phyloP scores from a whole-genome alignment of 2,888 invertebrate species.

The Andricus quercusramuli region DNA sequence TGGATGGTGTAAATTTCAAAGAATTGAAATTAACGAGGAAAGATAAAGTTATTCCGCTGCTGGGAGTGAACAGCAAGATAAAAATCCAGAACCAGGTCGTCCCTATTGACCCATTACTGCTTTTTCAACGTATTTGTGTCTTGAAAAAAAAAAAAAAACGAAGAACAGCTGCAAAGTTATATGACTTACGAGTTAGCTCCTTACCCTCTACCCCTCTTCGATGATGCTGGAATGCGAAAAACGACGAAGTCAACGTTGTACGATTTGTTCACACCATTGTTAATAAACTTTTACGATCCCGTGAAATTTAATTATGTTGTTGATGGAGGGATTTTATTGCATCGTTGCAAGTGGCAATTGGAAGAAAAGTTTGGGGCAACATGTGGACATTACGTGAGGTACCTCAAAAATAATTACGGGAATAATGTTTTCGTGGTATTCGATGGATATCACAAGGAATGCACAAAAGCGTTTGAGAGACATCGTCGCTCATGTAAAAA shows the following conservation, averaged over 20 bases:
- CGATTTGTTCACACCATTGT: not conserved
- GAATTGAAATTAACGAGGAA: not conserved
- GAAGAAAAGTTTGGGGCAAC: slow-evolving; percentile 45
- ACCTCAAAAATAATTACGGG: not conserved
- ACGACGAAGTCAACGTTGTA: not conserved
- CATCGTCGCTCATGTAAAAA: not conserved
- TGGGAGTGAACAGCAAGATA: not conserved
- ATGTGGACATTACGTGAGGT: slow-evolving; percentile 40
- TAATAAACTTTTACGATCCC: slow-evolving; percentile 15
- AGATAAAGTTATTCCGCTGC: not conserved
- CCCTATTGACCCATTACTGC: not conserved
- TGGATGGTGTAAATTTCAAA: not conserved
- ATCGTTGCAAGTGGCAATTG: slow-evolving; percentile 48
- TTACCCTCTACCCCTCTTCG: slow-evolving; percentile 55
- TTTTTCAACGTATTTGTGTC: no score
- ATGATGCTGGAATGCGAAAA: slow-evolving; percentile 32
- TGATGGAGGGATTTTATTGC: slow-evolving; percentile 52
- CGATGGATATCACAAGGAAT: not conserved
- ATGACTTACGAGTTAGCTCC: slow-evolving; percentile 46
- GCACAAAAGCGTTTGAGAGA: not conserved
- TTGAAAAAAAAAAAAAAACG: no score
- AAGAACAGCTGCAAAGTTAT: no score
- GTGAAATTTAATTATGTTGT: slow-evolving; percentile 38
- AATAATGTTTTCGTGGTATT: not conserved
- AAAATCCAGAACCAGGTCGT: not conserved